Percentiles rank a stretch among this genome's conserved stretches.
Evolutionary conservation across 2,113 vertebrate genomes (phyloP).

Genomic region (Gambusia holbrooki): DNA sequence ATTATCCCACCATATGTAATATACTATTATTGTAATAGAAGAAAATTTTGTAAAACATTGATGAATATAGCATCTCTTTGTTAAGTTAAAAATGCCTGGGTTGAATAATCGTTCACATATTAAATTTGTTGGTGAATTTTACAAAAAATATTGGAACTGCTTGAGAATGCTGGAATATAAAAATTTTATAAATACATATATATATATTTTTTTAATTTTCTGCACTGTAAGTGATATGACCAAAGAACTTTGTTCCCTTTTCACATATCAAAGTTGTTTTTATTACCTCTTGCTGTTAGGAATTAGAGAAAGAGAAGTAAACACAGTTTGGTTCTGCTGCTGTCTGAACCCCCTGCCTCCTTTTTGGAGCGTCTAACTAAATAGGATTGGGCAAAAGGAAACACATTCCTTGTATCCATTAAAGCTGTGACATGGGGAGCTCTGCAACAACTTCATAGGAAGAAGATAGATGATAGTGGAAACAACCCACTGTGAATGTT

Average conservation of each 20-base stretch:
- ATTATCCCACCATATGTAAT: too few relatives aligned
- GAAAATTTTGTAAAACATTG: too few relatives aligned
- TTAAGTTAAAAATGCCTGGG: too few relatives aligned
- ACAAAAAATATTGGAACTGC: not conserved
- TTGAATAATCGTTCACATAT: too few relatives aligned
- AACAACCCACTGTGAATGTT: conserved; percentile 41
- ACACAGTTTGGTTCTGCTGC: conserved; percentile 3
- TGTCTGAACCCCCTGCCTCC: conserved; percentile 13
- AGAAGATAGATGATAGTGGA: conserved; percentile 22
- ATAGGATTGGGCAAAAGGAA: conserved; percentile 21
- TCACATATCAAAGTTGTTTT: not conserved
- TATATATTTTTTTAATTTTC: not conserved
- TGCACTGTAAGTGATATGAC: not conserved
- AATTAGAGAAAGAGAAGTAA: not conserved
- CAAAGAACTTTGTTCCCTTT: not conserved
- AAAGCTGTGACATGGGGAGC: conserved; percentile 29
- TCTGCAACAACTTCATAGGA: conserved; percentile 27
- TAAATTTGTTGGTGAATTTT: not conserved
- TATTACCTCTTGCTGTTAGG: not conserved
- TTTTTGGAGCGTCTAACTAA: conserved; percentile 14
- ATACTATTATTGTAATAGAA: too few relatives aligned
- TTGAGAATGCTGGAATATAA: not conserved
- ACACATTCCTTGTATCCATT: conserved; percentile 41
- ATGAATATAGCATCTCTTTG: too few relatives aligned
- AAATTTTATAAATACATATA: not conserved